Evolutionary conservation across 2,888 invertebrate species (phyloP), one percentile per base, ranked within the genome.

Genomic region (Tinea trinotella): DNA sequence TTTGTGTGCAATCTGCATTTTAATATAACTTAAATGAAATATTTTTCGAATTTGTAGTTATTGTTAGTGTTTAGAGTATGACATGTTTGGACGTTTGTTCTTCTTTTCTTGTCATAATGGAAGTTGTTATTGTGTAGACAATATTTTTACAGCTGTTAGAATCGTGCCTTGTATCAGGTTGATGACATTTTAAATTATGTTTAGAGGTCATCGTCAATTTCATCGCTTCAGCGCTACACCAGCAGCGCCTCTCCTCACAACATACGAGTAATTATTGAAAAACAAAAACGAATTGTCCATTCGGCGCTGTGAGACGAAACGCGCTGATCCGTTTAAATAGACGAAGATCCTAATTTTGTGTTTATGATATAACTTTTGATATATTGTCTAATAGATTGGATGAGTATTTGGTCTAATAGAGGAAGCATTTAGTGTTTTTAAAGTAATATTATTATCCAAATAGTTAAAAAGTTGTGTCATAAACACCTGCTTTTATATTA

Each of bases 1-100:
- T 62, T 60, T 60, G 63, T 60, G 58, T 64, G 59, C 56, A 57
- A 64, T 62, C 65, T 68, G 76, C 73, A 74, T 74, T 69, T 69
- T 70, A 66, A 63, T 69, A 40, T 40, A n/a, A n/a, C 7, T 35
- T 40, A 40, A 40, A 40, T 10, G 7, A 13, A 40, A 40, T 40
- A 40, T 40, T 40, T 40, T 40, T 40, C 40, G 40, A 40, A 40
- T 40, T 40, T 40, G 40, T 40, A 40, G 40, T 6, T 15, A 13
- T 13, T 40, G 40, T 40, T 40, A 40, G 40, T 40, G 3, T 15
- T 40, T n/a, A n/a, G n/a, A 40, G 40, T n/a, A 30, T 30, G 30
- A 7, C 1, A 30, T 30, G 30, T 30, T 30, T 30, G 30, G 30
- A 7, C 2, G 30, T 30, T 30, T 30, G 30, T 30, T 30, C 7